Percentiles rank a stretch among this genome's conserved stretches.
phyloP scores from a whole-genome alignment of 2,113 vertebrate species.

The Andinoacara biseriatus region DNA sequence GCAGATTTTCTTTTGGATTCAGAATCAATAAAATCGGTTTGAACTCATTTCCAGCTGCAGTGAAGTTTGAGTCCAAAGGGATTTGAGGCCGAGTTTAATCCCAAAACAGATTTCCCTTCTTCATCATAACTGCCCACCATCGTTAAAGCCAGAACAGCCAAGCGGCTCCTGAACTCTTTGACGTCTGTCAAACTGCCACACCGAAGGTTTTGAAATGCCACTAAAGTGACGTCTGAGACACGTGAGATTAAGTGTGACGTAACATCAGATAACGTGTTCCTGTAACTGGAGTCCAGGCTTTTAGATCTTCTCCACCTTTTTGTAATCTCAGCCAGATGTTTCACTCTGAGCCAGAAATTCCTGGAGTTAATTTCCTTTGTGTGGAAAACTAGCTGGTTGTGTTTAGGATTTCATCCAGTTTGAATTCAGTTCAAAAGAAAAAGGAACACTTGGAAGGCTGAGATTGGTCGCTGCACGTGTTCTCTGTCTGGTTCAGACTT shows the following conservation, averaged over 20 bases:
- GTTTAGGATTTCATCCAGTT: neutral
- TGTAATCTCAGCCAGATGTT: neutral
- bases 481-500: neutral
- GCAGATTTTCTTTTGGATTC: neutral
- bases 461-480: neutral
- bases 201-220: neutral
- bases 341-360: neutral
- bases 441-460: neutral
- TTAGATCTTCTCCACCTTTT: neutral
- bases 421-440: neutral
- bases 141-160: neutral
- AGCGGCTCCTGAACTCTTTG: neutral
- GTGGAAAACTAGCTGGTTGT: neutral
- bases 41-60: neutral
- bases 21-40: neutral
- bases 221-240: neutral
- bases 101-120: neutral
- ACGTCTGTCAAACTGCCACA: neutral
- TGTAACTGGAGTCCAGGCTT: neutral
- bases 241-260: neutral
- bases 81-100: neutral
- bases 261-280: neutral
- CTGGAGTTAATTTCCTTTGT: neutral
- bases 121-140: neutral
- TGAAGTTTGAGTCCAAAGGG: neutral